These are phyloP conservation scores for Oreonectes daqikongensis DNA, from an alignment of 2,797 vertebrate species.

Conservation along the genomic window DNA sequence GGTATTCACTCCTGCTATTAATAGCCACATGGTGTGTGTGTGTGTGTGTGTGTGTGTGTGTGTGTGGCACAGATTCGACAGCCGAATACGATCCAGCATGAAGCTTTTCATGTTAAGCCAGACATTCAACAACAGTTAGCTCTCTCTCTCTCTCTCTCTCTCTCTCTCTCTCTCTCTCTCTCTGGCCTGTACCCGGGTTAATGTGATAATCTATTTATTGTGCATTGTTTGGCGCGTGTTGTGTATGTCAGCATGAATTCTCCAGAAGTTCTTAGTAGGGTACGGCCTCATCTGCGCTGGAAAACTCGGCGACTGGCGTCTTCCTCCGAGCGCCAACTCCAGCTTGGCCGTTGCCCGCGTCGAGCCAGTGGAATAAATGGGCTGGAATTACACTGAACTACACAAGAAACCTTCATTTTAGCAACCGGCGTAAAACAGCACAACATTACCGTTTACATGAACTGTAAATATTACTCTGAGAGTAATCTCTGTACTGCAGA, in stretches of 20 bases:
- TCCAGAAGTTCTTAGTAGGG: conserved; percentile 49
- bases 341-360: conserved; percentile 58
- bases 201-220: conserved; percentile 26
- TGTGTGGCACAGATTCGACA: conserved; percentile 64
- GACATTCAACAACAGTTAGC: conserved; percentile 62
- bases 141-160: conserved; percentile 29
- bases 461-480: conserved; percentile 54
- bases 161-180: not conserved
- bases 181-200: conserved; percentile 5
- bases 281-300: conserved; percentile 56
- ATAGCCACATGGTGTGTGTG: conserved; percentile 63
- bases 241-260: conserved; percentile 21
- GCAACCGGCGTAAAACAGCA: conserved; percentile 66
- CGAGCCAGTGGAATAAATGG: conserved; percentile 65
- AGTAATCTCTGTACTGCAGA: not conserved
- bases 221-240: conserved; percentile 33
- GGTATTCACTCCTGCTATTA: conserved; percentile 63
- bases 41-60: conserved; percentile 70
- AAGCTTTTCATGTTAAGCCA: conserved; percentile 60
- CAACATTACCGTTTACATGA: conserved; percentile 63
- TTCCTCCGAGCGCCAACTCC: conserved; percentile 56
- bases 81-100: conserved; percentile 63
- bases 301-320: conserved; percentile 67
- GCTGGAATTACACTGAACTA: conserved; percentile 66
- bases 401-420: conserved; percentile 69